Evolutionary conservation across 1,140 invertebrate genomes (phyloP), one percentile per base, ranked within the genome.

Genomic region (Laodelphax striatellus): DNA sequence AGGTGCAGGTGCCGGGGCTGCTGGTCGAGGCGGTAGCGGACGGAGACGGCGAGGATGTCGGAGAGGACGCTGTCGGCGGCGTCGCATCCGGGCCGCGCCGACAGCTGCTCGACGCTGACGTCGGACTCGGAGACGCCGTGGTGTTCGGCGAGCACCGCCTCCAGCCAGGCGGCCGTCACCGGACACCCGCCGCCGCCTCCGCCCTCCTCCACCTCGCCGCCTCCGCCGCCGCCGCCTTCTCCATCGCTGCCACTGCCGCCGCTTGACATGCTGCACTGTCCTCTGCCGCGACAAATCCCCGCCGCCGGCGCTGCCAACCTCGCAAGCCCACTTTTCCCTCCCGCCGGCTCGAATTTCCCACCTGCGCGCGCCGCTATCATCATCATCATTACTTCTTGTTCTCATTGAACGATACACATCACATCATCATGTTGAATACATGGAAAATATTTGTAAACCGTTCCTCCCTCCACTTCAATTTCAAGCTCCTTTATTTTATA

Each of bases 81-180:
- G 38, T 71, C 75, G 65, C 79, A 80, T 19, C 78, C 79, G 0
- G 78, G 79, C 2, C 59, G 31, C 19, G 31, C 21, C 10, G 16
- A 5, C 16, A 55, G 22, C 53, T 61, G 44, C 16, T 52, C 60
- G 22, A 62, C 60, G 43, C 55, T 60, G 21, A 67, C 54, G 57
- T 58, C 58, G 14, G 75, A 63, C 31, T 80, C 71, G 13, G 67
- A 67, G 4, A 72, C 70, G 43, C 70, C 72, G 69, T 81, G 77
- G 66, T 81, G 74, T 31, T 77, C 72, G 54, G 69, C 70, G n/a
- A 84, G 71, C 9, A 83, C 73, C n/a, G 71, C 72, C 57, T 78
- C 75, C 19, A 83, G 73, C 81, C 81, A 82, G 64, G 81, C 79
- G 60, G 77, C 76, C 9, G 76, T 78, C 42, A 82, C 75, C n/a